Evolutionary conservation across 2,113 vertebrate species (phyloP).

Genomic region (Pterocles burchelli): DNA sequence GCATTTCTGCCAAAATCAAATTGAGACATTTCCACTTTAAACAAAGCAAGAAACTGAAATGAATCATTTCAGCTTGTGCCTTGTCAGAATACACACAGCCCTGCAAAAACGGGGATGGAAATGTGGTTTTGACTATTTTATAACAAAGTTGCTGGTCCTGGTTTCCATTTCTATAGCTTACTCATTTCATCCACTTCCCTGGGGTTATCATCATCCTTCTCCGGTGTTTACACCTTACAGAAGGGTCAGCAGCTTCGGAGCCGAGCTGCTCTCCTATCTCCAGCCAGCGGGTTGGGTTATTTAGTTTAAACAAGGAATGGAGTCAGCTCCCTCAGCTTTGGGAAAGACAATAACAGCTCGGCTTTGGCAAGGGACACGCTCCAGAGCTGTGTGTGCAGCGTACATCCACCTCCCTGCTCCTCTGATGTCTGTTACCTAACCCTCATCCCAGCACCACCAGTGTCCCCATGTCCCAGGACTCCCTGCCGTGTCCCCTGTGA

Average conservation of each 20-base stretch:
- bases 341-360: background rate
- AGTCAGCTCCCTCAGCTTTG: background rate
- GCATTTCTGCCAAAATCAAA: background rate
- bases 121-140: background rate
- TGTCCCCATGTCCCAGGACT: background rate
- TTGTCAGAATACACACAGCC: slow-evolving; percentile 5
- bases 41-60: background rate
- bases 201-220: background rate
- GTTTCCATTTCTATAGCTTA: background rate
- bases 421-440: background rate
- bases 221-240: background rate
- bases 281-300: background rate
- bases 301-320: background rate
- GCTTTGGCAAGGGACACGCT: background rate
- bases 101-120: background rate
- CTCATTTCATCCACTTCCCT: background rate
- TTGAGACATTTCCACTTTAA: slow-evolving; percentile 14
- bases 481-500: rapidly evolving
- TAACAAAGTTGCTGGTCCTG: background rate
- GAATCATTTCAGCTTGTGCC: slow-evolving; percentile 4
- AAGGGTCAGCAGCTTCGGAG: background rate
- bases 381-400: rapidly evolving
- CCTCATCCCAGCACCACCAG: rapidly evolving
- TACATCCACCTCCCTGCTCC: rapidly evolving
- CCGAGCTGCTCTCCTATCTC: background rate